A percentile compares a stretch with the other conserved stretches of the same genome.
Evolutionary conservation across 2,113 vertebrate genomes (phyloP).

Genomic region (Clinocottus analis): DNA sequence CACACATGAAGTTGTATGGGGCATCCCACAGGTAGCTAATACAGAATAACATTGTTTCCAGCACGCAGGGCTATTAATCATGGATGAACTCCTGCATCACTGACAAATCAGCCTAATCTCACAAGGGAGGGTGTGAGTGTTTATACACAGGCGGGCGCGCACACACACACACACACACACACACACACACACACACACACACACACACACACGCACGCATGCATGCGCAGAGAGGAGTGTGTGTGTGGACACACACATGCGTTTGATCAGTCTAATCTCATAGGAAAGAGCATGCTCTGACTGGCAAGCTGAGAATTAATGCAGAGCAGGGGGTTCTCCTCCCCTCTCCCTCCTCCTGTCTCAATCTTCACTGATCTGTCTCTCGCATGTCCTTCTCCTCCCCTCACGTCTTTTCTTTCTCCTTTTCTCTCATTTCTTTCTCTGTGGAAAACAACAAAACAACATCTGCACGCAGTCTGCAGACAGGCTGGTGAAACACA

Average conservation of each 20-base stretch:
- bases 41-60: conserved; percentile 83
- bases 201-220: conserved; percentile 8
- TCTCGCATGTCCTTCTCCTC: conserved; percentile 67
- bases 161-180: conserved; percentile 8
- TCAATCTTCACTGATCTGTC: conserved; percentile 68
- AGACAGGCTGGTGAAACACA: conserved; percentile 35
- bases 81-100: conserved; percentile 85
- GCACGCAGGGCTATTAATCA: conserved; percentile 82
- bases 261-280: conserved; percentile 81
- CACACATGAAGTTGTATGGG: conserved; percentile 53
- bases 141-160: conserved; percentile 10
- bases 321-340: conserved; percentile 72
- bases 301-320: conserved; percentile 84
- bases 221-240: conserved; percentile 31
- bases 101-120: conserved; percentile 84
- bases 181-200: conserved; percentile 1
- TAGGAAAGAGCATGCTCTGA: conserved; percentile 80
- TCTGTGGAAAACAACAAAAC: conserved; percentile 60
- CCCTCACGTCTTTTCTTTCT: conserved; percentile 35
- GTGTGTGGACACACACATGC: conserved; percentile 16
- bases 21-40: conserved; percentile 81
- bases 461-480: conserved; percentile 53
- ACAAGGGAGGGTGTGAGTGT: conserved; percentile 64
- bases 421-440: conserved; percentile 33
- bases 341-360: conserved; percentile 53